Conservation (phyloP, 2,888 invertebrate species). For the Drosophila mulleri region DNA sequence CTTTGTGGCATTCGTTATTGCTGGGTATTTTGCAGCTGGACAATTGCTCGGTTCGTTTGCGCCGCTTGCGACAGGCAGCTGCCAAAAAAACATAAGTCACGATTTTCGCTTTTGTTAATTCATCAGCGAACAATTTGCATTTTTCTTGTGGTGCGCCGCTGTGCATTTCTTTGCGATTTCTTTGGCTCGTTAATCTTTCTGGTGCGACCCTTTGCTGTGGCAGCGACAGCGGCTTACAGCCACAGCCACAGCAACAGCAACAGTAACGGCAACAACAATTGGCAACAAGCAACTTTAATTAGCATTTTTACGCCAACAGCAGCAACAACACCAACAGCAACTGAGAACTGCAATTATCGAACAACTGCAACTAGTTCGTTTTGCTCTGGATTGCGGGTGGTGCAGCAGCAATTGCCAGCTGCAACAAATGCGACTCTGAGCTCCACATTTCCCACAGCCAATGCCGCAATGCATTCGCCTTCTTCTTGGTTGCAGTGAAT, state of each 20-base stretch:
- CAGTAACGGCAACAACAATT: constrained; percentile 24
- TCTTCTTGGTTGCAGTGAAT: constrained; percentile 59
- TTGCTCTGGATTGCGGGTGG: constrained; percentile 67
- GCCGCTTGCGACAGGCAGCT: constrained; percentile 67
- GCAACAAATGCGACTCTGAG: constrained; percentile 45
- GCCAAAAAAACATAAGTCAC: constrained; percentile 82
- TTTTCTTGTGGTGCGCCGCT: constrained; percentile 53
- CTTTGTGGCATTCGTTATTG: background rate
- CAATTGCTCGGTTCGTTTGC: constrained; percentile 53
- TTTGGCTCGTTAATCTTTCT: constrained; percentile 76
- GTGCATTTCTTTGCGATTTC: constrained; percentile 76
- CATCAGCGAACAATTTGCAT: constrained; percentile 82
- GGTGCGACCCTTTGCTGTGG: constrained; percentile 67
- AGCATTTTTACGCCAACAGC: constrained; percentile 75
- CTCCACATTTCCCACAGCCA: constrained; percentile 53
- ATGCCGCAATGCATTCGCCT: constrained; percentile 42
- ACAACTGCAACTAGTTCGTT: constrained; percentile 42
- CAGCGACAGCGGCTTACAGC: constrained; percentile 11
- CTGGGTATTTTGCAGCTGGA: constrained; percentile 54
- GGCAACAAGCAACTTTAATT: constrained; percentile 77
- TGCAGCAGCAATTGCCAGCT: constrained; percentile 58
- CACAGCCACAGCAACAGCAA: constrained; percentile 2
- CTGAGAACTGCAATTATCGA: constrained; percentile 65
- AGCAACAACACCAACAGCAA: constrained; percentile 17
- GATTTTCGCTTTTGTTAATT: constrained; percentile 82